Conservation (phyloP, 2,888 invertebrate genomes). For the Tanytarsus gracilentus region DNA sequence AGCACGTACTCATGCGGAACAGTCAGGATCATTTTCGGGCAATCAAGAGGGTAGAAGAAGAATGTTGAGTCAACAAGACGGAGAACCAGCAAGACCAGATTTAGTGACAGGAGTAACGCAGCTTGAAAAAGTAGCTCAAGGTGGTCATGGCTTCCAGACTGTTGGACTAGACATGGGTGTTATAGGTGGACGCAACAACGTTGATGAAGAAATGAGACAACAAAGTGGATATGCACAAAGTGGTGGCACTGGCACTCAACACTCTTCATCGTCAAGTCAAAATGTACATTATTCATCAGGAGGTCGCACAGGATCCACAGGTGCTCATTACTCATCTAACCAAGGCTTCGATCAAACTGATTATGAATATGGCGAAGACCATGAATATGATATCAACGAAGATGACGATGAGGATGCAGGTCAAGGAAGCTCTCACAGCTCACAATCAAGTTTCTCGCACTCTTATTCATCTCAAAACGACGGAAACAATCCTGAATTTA, state of each 20-base stretch:
- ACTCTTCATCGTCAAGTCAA: slow-evolving; percentile 31
- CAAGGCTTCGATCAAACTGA: slow-evolving; percentile 31
- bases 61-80: slow-evolving; percentile 31
- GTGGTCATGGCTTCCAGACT: slow-evolving; percentile 36
- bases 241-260: slow-evolving; percentile 19
- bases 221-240: slow-evolving; percentile 19
- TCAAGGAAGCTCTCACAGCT: slow-evolving; percentile 27
- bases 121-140: slow-evolving; percentile 34
- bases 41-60: slow-evolving; percentile 29
- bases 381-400: slow-evolving; percentile 24
- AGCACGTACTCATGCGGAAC: slow-evolving; percentile 23
- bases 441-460: slow-evolving; percentile 13
- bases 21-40: slow-evolving; percentile 4
- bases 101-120: slow-evolving; percentile 30
- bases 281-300: slow-evolving; percentile 34
- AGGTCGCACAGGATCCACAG: slow-evolving; percentile 31
- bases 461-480: not conserved
- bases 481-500: slow-evolving; percentile 21
- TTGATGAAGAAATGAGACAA: slow-evolving; percentile 39
- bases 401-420: slow-evolving; percentile 32
- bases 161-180: slow-evolving; percentile 38
- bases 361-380: slow-evolving; percentile 30
- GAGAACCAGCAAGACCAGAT: slow-evolving; percentile 30
- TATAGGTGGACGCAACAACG: slow-evolving; percentile 35
- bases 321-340: slow-evolving; percentile 9